Percentiles rank a stretch among this genome's conserved stretches.
These are phyloP conservation scores for Gambusia affinis DNA, from an alignment of 2,113 vertebrate species.

Conservation along the genomic window DNA sequence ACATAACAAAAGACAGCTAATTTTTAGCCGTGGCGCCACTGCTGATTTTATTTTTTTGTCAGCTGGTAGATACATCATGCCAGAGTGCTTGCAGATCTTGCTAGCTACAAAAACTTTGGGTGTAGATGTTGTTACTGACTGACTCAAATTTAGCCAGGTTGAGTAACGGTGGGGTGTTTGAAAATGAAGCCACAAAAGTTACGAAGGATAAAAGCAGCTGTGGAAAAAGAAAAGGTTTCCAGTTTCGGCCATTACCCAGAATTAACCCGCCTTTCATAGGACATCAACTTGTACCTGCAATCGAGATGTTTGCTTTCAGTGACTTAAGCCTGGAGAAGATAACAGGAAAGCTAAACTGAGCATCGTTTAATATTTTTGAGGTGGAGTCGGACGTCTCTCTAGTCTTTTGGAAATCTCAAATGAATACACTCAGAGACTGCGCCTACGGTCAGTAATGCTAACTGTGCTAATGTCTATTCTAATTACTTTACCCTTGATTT, in stretches of 20 bases:
- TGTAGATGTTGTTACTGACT: neutral
- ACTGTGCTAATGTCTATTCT: neutral
- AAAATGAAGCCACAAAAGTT: neutral
- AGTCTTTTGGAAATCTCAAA: neutral
- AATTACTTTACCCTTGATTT: too few species aligned
- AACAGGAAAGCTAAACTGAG: too few species aligned
- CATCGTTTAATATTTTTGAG: neutral
- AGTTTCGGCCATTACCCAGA: too few species aligned
- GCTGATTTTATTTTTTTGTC: neutral
- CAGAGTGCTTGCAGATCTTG: neutral
- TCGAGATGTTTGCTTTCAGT: too few species aligned
- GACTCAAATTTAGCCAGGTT: neutral
- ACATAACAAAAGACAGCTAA: neutral
- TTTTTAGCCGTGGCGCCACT: too few species aligned
- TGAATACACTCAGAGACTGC: neutral
- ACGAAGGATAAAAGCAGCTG: neutral
- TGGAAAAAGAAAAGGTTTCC: neutral
- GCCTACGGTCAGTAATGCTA: neutral
- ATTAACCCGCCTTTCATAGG: too few species aligned
- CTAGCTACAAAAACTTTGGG: neutral
- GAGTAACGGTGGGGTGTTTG: neutral
- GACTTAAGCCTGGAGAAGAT: too few species aligned
- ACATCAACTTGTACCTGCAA: too few species aligned
- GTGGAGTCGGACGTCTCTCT: neutral
- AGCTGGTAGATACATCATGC: neutral